These are phyloP conservation scores for Bos indicus DNA, from an alignment of 2,113 vertebrate species.

Conservation along the genomic window DNA sequence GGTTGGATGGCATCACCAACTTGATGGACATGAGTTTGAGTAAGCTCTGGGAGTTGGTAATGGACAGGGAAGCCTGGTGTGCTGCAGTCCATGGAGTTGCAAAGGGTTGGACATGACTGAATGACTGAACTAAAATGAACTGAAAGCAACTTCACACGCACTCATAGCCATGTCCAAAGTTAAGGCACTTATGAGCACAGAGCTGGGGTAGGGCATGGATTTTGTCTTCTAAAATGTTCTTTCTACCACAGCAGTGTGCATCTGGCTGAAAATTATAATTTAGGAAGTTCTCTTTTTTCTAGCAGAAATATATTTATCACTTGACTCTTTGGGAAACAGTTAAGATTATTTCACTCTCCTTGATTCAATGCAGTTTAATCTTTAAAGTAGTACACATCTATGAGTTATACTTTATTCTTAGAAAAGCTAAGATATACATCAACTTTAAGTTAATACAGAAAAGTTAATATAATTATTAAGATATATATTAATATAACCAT, in stretches of 20 bases:
- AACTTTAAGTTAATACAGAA: slow-evolving; percentile 3
- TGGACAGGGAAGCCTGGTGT: not conserved
- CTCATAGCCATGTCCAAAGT: not conserved
- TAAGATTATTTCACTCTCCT: not conserved
- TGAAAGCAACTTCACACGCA: not conserved
- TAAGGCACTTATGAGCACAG: not conserved
- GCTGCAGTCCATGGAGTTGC: not conserved
- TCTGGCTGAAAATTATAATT: not conserved
- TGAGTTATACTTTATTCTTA: not conserved
- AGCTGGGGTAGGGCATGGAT: not conserved
- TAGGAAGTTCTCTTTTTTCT: not conserved
- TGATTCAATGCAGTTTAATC: not conserved
- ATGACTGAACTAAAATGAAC: not conserved
- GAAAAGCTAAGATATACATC: not conserved
- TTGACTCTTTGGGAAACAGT: not conserved
- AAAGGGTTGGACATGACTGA: not conserved
- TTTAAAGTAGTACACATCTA: not conserved
- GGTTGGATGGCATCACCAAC: not conserved
- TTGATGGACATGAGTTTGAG: not conserved
- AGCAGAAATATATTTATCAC: not conserved
- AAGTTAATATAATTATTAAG: not conserved
- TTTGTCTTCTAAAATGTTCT: not conserved
- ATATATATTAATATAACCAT: not conserved
- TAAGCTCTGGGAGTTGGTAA: not conserved
- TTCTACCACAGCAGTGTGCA: no score